Evolutionary conservation across 2,888 invertebrate genomes (phyloP).

Genomic region (Osmoderma eremita): DNA sequence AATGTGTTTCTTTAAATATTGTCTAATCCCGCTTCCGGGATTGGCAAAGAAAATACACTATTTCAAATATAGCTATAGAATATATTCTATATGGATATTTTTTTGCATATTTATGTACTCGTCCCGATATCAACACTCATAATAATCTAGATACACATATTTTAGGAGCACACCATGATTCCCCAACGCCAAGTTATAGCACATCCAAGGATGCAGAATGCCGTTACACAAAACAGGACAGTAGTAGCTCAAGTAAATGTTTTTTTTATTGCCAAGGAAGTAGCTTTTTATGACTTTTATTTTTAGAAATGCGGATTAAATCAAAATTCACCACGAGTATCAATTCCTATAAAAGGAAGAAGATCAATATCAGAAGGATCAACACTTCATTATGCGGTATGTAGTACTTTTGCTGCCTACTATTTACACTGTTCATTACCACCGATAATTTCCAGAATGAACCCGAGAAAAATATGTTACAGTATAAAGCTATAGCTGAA

Average conservation of each 20-base stretch:
- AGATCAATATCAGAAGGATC: constrained; percentile 11
- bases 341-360: constrained; percentile 20
- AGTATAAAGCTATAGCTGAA: constrained; percentile 8
- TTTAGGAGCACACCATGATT: constrained; percentile 23
- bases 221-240: constrained; percentile 13
- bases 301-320: constrained; percentile 21
- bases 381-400: constrained; percentile 15
- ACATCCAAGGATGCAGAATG: constrained; percentile 12
- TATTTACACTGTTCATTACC: no score
- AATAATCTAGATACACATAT: background rate
- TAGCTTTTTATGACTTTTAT: background rate
- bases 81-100: no score
- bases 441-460: background rate
- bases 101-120: no score
- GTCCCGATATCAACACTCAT: no score
- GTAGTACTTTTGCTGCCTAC: background rate
- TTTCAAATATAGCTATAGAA: no score
- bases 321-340: constrained; percentile 3
- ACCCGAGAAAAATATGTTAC: constrained; percentile 13
- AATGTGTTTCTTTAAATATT: no score
- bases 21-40: no score
- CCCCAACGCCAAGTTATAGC: constrained; percentile 31
- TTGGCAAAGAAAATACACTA: no score
- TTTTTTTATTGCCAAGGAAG: background rate
- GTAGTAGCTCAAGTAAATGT: constrained; percentile 13